phyloP scores from a whole-genome alignment of 2,113 vertebrate species.

The Cyanocitta stelleri region DNA sequence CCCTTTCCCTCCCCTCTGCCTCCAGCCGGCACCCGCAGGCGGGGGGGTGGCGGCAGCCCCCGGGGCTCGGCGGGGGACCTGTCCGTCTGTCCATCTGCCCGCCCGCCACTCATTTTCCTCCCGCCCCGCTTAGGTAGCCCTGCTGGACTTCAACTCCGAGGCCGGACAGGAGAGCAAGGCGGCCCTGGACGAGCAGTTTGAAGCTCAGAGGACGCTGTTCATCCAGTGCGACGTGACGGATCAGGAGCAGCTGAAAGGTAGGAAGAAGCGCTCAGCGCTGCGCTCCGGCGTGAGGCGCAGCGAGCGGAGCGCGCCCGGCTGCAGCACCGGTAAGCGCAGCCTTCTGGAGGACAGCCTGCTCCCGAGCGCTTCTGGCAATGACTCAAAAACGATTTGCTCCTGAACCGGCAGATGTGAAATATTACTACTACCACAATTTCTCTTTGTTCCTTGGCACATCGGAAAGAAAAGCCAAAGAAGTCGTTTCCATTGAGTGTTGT shows the following conservation, averaged over 20 bases:
- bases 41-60: not conserved
- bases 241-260: constrained; percentile 83
- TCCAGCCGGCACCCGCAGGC: not conserved
- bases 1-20: no score
- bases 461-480: not conserved
- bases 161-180: constrained; percentile 80
- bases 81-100: not conserved
- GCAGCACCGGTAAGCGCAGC: not conserved
- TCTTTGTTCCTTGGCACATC: not conserved
- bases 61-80: not conserved
- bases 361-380: not conserved
- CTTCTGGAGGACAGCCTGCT: not conserved
- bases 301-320: not conserved
- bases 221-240: constrained; percentile 89
- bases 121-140: constrained; percentile 69
- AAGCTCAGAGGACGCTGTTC: constrained; percentile 79
- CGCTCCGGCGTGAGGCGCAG: not conserved
- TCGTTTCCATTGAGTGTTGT: not conserved
- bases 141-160: constrained; percentile 84
- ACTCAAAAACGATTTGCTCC: not conserved
- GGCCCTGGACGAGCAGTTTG: constrained; percentile 81
- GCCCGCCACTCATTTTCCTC: not conserved
- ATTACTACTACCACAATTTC: not conserved
- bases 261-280: not conserved
- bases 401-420: not conserved